These are phyloP conservation scores for Synergus laeviventris DNA, from an alignment of 2,888 invertebrate genomes.

Conservation along the genomic window DNA sequence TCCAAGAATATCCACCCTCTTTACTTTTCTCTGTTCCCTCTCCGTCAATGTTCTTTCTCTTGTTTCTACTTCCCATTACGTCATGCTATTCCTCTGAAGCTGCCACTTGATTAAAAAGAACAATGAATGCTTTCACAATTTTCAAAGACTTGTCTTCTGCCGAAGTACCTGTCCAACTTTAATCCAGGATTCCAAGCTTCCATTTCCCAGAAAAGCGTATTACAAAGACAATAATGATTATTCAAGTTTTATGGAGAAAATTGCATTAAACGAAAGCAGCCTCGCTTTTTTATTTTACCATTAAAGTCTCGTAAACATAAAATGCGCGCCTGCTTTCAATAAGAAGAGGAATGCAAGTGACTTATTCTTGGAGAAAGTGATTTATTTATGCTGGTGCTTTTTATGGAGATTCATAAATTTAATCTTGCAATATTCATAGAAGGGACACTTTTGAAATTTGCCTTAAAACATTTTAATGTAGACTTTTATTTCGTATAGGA, in stretches of 20 bases:
- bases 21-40: background rate
- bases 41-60: background rate
- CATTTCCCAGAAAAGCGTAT: background rate
- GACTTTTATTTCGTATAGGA: background rate
- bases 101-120: conserved; percentile 11
- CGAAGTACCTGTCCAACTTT: background rate
- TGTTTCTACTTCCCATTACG: background rate
- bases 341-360: conserved; percentile 4
- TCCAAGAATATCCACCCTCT: background rate
- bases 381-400: background rate
- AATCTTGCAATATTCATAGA: background rate
- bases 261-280: background rate
- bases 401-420: background rate
- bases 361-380: background rate
- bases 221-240: background rate
- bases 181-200: background rate
- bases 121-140: background rate
- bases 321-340: background rate
- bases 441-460: background rate
- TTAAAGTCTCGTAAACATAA: conserved; percentile 6
- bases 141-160: background rate
- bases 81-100: background rate
- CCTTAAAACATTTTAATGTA: background rate
- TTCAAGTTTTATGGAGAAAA: conserved; percentile 3
- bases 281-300: background rate